Base-by-base conservation (phyloP, 2,888 invertebrate species). In the Fragum sueziense region DNA sequence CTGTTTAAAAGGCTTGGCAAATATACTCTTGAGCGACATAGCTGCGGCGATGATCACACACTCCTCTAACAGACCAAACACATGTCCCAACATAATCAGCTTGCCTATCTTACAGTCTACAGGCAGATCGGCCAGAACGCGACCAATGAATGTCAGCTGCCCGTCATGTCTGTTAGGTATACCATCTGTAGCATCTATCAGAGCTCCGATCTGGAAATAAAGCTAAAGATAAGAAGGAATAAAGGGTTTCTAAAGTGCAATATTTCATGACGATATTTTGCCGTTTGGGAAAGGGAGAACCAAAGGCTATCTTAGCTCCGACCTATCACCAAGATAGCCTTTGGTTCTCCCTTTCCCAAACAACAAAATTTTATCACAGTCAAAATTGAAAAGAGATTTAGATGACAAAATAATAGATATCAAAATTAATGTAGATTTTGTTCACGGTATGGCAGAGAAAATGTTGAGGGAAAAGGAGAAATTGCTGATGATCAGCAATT, bases 21-120 rank as follows among this genome's bases (percentile, higher is more conserved):
- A 98, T 72, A 98, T 94, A 85, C 95, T 96, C 89, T 96, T 97
- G 9, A 96, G 95, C 0, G 96, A 96, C 94, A 97, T 95, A 0
- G 97, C 96, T 71, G 97, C 97, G 84, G 96, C 97, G 93, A 99
- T 98, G 73, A 97, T 96, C 72, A 98, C 95, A 25, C 96, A 94
- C 82, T 98, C 98, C 14, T 97, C 96, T 11, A 98, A 93, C 57
- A 97, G 95, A 73, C 97, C 97, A 90, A 96, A 98, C 70, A 97
- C 95, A 90, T 97, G 95, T 0, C 98, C 98, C 2, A 98, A 94
- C 77, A 97, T 94, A 76, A 99, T 96, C 17, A 99, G 94, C 90
- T 98, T 97, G 14, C 97, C 95, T 4, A 97, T 93, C 75, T 95
- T 95, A 34, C 97, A 96, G 91, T 98, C 97, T 0, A 99, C 91